These are phyloP conservation scores for Synodontis membranacea DNA, from an alignment of 2,113 vertebrate genomes.

Conservation along the genomic window DNA sequence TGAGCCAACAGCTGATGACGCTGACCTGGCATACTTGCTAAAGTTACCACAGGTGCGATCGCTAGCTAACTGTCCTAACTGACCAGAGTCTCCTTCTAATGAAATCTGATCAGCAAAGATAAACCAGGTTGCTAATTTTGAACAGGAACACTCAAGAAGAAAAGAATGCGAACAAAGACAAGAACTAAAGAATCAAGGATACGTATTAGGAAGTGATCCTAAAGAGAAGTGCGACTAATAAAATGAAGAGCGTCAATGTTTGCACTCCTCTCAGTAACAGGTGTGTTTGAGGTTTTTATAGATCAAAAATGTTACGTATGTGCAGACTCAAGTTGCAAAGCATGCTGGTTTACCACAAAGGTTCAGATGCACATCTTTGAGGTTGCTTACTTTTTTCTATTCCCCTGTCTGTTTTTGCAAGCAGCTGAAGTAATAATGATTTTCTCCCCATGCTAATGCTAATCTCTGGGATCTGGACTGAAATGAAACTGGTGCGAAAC, in stretches of 20 bases:
- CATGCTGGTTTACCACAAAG: constrained; percentile 1
- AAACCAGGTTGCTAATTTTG: background rate
- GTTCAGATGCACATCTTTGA: background rate
- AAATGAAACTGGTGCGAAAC: background rate
- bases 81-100: background rate
- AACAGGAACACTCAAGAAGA: background rate
- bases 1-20: background rate
- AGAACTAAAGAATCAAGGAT: background rate
- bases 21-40: background rate
- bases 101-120: background rate
- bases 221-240: background rate
- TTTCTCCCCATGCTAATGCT: background rate
- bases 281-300: background rate
- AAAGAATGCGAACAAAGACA: no score
- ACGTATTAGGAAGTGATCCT: background rate
- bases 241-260: background rate
- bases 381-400: background rate
- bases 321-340: constrained; percentile 4
- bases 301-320: background rate
- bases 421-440: background rate
- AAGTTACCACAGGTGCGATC: background rate
- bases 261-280: background rate
- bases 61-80: background rate
- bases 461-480: background rate
- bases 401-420: no score